Evolutionary conservation across 2,888 invertebrate genomes (phyloP).

Genomic region (Meandrusa payeni): DNA sequence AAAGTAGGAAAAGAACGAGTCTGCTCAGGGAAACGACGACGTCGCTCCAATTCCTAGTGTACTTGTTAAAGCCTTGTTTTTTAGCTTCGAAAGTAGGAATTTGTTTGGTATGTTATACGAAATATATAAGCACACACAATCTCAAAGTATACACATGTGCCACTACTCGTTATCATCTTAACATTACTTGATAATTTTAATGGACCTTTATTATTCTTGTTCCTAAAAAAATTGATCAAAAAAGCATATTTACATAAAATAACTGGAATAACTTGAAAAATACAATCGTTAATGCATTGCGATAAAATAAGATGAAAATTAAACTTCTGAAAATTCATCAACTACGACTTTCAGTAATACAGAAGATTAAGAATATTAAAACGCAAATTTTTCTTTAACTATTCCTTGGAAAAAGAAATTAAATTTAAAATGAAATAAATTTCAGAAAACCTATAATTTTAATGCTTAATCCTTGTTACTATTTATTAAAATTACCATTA

Average conservation of each 20-base stretch:
- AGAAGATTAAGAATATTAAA: background rate
- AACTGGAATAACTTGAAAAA: slow-evolving; percentile 42
- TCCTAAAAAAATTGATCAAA: slow-evolving; percentile 65
- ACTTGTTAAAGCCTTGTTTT: slow-evolving; percentile 62
- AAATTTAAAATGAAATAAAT: slow-evolving; percentile 24
- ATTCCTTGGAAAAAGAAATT: no score
- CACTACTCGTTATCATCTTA: slow-evolving; percentile 54
- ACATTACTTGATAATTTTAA: slow-evolving; percentile 67
- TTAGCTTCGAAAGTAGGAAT: slow-evolving; percentile 54
- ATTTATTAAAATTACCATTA: slow-evolving; percentile 47
- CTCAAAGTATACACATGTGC: slow-evolving; percentile 53
- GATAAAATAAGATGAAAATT: slow-evolving; percentile 1
- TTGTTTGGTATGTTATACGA: slow-evolving; percentile 66
- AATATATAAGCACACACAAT: slow-evolving; percentile 49
- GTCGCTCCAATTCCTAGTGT: slow-evolving; percentile 61
- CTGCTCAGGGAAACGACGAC: slow-evolving; percentile 39
- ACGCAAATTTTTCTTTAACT: no score
- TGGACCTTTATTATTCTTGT: slow-evolving; percentile 70
- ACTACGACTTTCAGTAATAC: background rate
- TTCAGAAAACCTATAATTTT: slow-evolving; percentile 37
- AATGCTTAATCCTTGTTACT: slow-evolving; percentile 43
- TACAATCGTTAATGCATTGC: slow-evolving; percentile 36
- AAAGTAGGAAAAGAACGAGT: slow-evolving; percentile 45
- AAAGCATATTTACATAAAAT: slow-evolving; percentile 57
- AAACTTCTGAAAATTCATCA: background rate